Evolutionary conservation across 2,888 invertebrate genomes (phyloP).

Genomic region (Orthonevra nobilis): DNA sequence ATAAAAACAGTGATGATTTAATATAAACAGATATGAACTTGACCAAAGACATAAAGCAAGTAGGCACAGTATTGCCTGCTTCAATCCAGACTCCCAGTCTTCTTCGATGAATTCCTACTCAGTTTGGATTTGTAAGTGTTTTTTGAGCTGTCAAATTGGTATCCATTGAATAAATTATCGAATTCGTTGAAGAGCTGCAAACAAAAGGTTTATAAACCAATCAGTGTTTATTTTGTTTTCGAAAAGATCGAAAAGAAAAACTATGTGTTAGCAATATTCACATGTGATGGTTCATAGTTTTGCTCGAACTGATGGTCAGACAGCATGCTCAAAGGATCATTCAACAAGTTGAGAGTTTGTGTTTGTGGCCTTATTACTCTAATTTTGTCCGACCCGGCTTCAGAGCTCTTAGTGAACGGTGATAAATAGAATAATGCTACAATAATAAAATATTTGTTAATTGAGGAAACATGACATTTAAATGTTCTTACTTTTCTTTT

Average conservation of each 20-base stretch:
- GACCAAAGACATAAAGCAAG: constrained; percentile 1
- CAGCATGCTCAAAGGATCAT: constrained; percentile 49
- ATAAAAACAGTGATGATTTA: not conserved
- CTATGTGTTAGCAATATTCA: constrained; percentile 28
- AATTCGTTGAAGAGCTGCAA: constrained; percentile 78
- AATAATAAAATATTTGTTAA: constrained; percentile 24
- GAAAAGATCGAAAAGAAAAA: constrained; percentile 28
- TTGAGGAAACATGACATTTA: not conserved
- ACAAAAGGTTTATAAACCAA: constrained; percentile 2
- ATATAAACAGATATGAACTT: constrained; percentile 10
- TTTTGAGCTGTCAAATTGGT: constrained; percentile 74
- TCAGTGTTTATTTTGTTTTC: not conserved
- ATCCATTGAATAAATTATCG: constrained; percentile 77
- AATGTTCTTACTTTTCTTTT: constrained; percentile 74
- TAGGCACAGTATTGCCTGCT: not conserved
- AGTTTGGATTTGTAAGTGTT: constrained; percentile 32
- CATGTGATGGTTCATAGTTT: constrained; percentile 63
- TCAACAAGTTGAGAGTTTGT: constrained; percentile 38
- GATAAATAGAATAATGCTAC: constrained; percentile 56
- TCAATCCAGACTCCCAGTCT: constrained; percentile 23
- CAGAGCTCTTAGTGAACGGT: constrained; percentile 38
- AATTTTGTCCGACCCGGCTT: constrained; percentile 34
- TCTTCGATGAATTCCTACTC: constrained; percentile 27
- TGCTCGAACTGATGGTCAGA: constrained; percentile 49
- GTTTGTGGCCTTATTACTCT: constrained; percentile 36